Evolutionary conservation across 2,113 vertebrate species (phyloP), one percentile per base, ranked within the genome.

Genomic region (Scatophagus argus): DNA sequence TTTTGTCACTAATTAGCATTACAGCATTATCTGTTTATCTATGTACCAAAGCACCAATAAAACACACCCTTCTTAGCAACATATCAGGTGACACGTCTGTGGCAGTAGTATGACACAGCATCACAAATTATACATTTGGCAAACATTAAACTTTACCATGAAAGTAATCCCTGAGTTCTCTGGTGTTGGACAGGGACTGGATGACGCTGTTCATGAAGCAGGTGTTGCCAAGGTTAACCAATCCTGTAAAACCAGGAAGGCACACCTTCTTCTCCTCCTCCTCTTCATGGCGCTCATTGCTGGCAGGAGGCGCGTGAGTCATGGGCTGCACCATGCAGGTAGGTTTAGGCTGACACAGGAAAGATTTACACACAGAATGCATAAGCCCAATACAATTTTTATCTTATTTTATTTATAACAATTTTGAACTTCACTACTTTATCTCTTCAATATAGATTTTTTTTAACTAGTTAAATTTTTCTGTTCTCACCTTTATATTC

Each of bases 201-300:
- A 99, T 99, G 80, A 99, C 98, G 0, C 98, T 99, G 93, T 99
- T 99, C 98, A 99, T 99, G 92, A 99, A 99, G 91, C 98, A 99
- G 36, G 98, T 99, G 93, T 99, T 99, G 73, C 98, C 98, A 3
- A 99, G 93, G 89, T 99, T 99, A 68, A 99, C 97, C 77, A 99
- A 90, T 31, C 98, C 98, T 0, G 98, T 99, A 90, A 99, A 99
- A 25, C 98, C 97, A 0, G 98, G 97, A 43, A 96, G 90, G 85
- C 98, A 98, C 74, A 99, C 98, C 81, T 97, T 96, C 93, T 98
- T 98, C 93, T 99, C 97, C 86, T 97, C 97, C 29, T 99, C 98
- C 75, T 98, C 98, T 74, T 98, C 98, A 14, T 93, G 93, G 0
- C 94, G 95, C 76, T 98, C 97, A 0, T 94, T 94, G 79, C 94